A percentile compares a stretch with the other conserved stretches of the same genome.
phyloP scores from a whole-genome alignment of 2,888 invertebrate genomes.

The Ectemnius cavifrons region DNA sequence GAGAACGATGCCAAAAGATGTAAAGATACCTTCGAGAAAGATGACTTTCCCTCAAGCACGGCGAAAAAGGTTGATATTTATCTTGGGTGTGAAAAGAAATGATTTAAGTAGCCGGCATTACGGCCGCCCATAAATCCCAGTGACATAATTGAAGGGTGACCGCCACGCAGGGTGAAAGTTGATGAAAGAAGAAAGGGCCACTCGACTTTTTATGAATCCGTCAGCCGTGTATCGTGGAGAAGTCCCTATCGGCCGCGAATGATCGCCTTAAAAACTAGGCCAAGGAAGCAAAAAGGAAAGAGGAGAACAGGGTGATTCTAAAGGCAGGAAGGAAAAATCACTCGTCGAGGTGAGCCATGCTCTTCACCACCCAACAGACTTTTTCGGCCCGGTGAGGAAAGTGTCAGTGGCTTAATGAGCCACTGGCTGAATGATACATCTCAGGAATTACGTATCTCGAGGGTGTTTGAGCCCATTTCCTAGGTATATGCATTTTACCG shows the following conservation, averaged over 20 bases:
- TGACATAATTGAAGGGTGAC: neutral
- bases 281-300: neutral
- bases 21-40: no score
- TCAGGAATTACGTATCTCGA: neutral
- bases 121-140: neutral
- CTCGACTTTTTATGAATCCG: neutral
- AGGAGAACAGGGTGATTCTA: neutral
- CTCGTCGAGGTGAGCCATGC: neutral
- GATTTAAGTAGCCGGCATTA: no score
- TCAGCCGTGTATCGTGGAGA: neutral
- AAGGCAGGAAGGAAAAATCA: neutral
- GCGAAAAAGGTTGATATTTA: no score
- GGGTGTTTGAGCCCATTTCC: slow-evolving; percentile 1
- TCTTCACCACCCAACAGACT: neutral
- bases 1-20: no score
- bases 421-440: neutral
- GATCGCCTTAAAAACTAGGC: neutral
- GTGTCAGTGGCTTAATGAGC: slow-evolving; percentile 6
- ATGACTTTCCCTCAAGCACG: no score
- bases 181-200: neutral
- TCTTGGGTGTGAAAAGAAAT: no score
- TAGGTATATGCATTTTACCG: neutral
- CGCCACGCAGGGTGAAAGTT: neutral
- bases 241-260: neutral
- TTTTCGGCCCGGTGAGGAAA: neutral